Base-by-base conservation (phyloP, 2,888 invertebrate genomes). In the Danaus chrysippus region DNA sequence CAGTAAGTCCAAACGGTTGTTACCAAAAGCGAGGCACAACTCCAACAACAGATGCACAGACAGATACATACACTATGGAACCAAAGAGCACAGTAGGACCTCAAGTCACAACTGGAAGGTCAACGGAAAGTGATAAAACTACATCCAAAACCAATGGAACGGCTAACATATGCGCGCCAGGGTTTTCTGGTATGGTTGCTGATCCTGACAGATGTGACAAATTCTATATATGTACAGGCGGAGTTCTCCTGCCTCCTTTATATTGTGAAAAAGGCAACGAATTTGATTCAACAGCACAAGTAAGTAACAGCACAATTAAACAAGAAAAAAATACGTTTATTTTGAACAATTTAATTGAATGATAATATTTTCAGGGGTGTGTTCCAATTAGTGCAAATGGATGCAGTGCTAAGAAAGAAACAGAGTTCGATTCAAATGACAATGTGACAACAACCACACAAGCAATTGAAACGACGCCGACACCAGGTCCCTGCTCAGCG, bases 181-280 rank as follows among this genome's bases (percentile, higher is more conserved):
- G 75, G 0, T 58, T 65, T 0, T 73, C 75, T 17, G 81, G 79
- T 0, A 78, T 77, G 15, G 63, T 79, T 0, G 72, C 81, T 0
- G 78, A 82, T 56, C 82, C 82, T 0, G 66, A 70, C 1, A 42
- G 56, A 0, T 83, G 83, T 54, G 68, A 77, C 41, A 68, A 73
- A 0, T 83, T 77, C 62, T 81, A 70, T 34, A 72, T 78, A 72
- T 83, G 83, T 58, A 63, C 74, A 0, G 78, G 72, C 1, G 81
- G 81, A 0, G 61, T 68, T 0, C 68, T 76, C 0, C 67, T 76
- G 10, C 71, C 70, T n/a, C 56, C 79, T 0, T 68, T 54, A n/a
- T 82, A 82, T 54, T 59, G 70, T 0, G 56, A 17, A 11, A 64
- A 68, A 3, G 78, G 75, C 1, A 73, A 73, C 34, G 81, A 82